Evolutionary conservation across 2,797 vertebrate species (phyloP).

Genomic region (Cheirogaleus major): DNA sequence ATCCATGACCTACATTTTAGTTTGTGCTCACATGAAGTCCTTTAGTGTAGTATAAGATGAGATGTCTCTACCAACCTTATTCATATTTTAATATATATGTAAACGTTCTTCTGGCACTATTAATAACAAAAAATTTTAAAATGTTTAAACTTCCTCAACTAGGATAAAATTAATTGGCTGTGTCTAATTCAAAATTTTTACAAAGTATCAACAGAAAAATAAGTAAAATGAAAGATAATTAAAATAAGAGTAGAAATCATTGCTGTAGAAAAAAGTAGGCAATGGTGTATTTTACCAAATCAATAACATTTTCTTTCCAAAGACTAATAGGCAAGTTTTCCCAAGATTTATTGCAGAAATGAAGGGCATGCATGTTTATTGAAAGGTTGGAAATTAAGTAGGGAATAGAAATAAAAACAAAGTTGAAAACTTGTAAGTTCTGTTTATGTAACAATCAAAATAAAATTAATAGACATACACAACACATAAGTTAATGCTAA

Average conservation of each 20-base stretch:
- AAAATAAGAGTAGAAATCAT: conserved; percentile 1
- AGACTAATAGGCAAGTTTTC: background rate
- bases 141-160: background rate
- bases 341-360: background rate
- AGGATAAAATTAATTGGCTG: conserved; percentile 6
- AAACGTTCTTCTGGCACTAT: background rate
- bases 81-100: background rate
- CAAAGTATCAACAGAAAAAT: background rate
- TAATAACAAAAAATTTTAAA: background rate
- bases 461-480: background rate
- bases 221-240: background rate
- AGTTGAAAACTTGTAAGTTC: background rate
- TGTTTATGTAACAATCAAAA: background rate
- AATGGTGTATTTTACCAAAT: background rate
- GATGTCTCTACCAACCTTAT: background rate
- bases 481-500: background rate
- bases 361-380: background rate
- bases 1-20: background rate
- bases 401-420: background rate
- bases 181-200: background rate
- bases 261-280: background rate
- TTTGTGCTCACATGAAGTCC: background rate
- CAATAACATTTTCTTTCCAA: background rate
- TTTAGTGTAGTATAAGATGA: background rate
- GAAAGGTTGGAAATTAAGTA: background rate